phyloP scores from a whole-genome alignment of 2,888 invertebrate genomes.

The Chalcosyrphus nemorum region DNA sequence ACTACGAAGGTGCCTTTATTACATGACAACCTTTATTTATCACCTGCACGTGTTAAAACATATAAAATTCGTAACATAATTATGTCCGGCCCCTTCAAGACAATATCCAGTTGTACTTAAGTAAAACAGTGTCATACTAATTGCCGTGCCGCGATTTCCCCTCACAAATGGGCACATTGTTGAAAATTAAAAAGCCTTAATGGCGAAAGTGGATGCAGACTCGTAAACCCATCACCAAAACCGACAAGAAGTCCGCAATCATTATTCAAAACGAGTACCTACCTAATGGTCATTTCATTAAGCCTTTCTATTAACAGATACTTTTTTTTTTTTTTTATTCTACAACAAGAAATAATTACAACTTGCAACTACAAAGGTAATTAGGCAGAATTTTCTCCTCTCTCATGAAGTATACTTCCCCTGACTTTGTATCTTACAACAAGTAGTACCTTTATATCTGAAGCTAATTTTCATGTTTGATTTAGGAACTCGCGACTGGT shows the following conservation, averaged over 20 bases:
- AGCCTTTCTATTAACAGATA: constrained; percentile 19
- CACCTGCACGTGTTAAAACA: not conserved
- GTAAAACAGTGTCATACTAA: constrained; percentile 20
- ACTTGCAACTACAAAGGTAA: constrained; percentile 18
- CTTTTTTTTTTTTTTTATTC: too few species aligned
- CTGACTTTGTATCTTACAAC: not conserved
- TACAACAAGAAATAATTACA: constrained; percentile 6
- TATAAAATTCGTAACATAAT: not conserved
- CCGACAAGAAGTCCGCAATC: constrained; percentile 8
- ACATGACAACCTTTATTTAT: not conserved
- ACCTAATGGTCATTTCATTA: constrained; percentile 28
- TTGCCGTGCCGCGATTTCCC: constrained; percentile 21
- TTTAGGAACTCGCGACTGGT: constrained; percentile 21
- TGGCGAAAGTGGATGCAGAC: constrained; percentile 21
- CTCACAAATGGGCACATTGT: not conserved
- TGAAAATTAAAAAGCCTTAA: constrained; percentile 16
- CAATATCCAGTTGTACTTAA: constrained; percentile 12
- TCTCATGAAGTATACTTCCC: not conserved
- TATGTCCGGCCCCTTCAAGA: not conserved
- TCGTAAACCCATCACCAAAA: not conserved
- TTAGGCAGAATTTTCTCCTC: constrained; percentile 14
- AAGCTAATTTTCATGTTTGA: constrained; percentile 27
- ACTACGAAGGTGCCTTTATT: not conserved
- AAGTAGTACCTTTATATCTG: not conserved
- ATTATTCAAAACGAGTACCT: constrained; percentile 1